Percentiles rank a stretch among this genome's conserved stretches.
Evolutionary conservation across 2,888 invertebrate genomes (phyloP).

Genomic region (Graphium colonna): DNA sequence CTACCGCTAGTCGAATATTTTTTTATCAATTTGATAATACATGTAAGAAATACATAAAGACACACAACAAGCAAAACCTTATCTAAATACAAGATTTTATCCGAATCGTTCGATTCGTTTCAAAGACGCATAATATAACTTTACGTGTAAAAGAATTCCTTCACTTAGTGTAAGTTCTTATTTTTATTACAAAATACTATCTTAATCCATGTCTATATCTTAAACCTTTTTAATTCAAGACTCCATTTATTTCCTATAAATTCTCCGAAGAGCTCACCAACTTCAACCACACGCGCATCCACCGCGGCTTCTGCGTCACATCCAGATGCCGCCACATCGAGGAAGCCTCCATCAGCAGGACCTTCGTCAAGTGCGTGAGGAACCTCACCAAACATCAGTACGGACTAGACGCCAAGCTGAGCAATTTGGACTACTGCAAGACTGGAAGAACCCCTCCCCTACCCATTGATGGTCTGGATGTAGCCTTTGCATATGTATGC

Average conservation of each 20-base stretch:
- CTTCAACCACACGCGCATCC: slow-evolving; percentile 35
- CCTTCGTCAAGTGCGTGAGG: slow-evolving; percentile 32
- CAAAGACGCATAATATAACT: too few relatives aligned
- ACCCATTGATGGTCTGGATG: slow-evolving; percentile 29
- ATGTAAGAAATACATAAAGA: too few relatives aligned
- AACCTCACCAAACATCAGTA: slow-evolving; percentile 28
- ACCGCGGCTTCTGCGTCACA: slow-evolving; percentile 36
- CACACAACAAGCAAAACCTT: too few relatives aligned
- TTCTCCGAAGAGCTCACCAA: slow-evolving; percentile 27
- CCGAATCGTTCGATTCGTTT: too few relatives aligned
- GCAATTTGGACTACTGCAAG: slow-evolving; percentile 31
- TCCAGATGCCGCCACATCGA: slow-evolving; percentile 29
- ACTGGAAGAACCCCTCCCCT: slow-evolving; percentile 17
- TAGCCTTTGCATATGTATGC: slow-evolving; percentile 24
- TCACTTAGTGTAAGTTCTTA: too few relatives aligned
- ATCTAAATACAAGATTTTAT: too few relatives aligned
- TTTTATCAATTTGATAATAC: too few relatives aligned
- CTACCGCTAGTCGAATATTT: too few relatives aligned
- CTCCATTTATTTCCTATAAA: slow-evolving; percentile 28
- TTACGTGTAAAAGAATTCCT: too few relatives aligned
- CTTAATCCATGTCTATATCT: too few relatives aligned
- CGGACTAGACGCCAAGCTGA: slow-evolving; percentile 27
- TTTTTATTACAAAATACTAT: too few relatives aligned
- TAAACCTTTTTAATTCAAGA: too few relatives aligned
- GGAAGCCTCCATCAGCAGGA: slow-evolving; percentile 5